phyloP scores from a whole-genome alignment of 2,113 vertebrate genomes.

The Hemiscyllium ocellatum region DNA sequence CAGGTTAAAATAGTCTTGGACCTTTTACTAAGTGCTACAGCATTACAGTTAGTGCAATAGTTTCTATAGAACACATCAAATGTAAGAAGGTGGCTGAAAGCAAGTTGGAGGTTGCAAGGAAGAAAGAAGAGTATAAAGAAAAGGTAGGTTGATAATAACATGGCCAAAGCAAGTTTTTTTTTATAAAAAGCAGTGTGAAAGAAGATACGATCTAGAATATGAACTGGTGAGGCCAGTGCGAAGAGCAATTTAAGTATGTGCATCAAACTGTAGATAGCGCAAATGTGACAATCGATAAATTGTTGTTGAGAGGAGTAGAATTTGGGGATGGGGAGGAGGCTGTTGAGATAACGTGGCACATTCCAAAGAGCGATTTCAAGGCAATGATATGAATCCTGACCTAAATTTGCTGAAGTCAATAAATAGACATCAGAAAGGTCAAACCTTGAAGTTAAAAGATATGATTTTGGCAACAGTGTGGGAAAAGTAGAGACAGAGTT shows the following conservation, averaged over 20 bases:
- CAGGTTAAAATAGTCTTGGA: not conserved
- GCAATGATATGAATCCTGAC: not conserved
- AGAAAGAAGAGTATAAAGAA: not conserved
- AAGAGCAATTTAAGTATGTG: not conserved
- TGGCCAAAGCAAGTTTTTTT: not conserved
- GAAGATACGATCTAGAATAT: not conserved
- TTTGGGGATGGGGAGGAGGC: not conserved
- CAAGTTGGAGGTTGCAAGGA: not conserved
- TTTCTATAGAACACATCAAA: not conserved
- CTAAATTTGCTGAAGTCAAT: not conserved
- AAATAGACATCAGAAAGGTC: not conserved
- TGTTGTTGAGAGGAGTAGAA: not conserved
- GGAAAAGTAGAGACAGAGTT: not conserved
- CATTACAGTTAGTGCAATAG: no score
- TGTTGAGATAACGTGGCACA: not conserved
- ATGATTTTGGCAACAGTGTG: not conserved
- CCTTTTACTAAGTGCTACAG: not conserved
- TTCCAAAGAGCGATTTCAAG: not conserved
- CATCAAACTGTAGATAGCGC: not conserved
- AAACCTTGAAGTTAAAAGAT: not conserved
- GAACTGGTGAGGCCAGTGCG: not conserved
- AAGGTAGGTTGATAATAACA: not conserved
- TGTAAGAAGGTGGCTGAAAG: not conserved
- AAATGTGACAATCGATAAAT: not conserved
- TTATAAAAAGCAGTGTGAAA: not conserved